Conservation (phyloP, 2,797 vertebrate genomes). For the Limnodromus scolopaceus region DNA sequence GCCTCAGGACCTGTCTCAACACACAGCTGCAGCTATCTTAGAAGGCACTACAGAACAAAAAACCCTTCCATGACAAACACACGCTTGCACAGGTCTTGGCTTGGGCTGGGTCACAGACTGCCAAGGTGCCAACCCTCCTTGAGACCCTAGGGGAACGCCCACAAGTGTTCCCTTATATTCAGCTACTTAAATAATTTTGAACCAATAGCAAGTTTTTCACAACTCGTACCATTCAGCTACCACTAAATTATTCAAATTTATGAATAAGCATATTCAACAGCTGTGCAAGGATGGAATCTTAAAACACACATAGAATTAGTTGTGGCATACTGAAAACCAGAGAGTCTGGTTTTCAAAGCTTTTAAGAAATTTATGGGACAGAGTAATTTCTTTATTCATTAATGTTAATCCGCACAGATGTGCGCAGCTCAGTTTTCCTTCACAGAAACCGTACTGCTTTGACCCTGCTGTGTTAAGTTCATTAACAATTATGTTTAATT, state of each 20-base stretch:
- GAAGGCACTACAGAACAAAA: not conserved
- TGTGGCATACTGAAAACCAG: not conserved
- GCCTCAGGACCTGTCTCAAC: not conserved
- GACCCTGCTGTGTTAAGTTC: not conserved
- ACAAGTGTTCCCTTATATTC: not conserved
- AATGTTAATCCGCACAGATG: not conserved
- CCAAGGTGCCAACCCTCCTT: not conserved
- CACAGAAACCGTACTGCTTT: not conserved
- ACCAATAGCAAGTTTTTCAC: not conserved
- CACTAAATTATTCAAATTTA: not conserved
- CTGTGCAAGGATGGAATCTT: not conserved
- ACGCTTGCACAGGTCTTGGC: not conserved
- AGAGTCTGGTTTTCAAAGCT: not conserved
- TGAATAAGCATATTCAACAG: not conserved
- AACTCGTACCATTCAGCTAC: not conserved
- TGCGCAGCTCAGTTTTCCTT: not conserved
- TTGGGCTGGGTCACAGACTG: not conserved
- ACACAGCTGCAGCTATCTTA: not conserved
- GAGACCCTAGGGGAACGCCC: not conserved
- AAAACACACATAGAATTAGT: not conserved
- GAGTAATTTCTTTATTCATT: not conserved
- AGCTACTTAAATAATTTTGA: not conserved
- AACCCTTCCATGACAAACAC: not conserved
- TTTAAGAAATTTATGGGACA: not conserved
- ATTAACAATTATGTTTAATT: not conserved